A percentile compares a stretch with the other conserved stretches of the same genome.
These are phyloP conservation scores for Aporophyla nigra DNA, from an alignment of 2,888 invertebrate species.

Conservation along the genomic window DNA sequence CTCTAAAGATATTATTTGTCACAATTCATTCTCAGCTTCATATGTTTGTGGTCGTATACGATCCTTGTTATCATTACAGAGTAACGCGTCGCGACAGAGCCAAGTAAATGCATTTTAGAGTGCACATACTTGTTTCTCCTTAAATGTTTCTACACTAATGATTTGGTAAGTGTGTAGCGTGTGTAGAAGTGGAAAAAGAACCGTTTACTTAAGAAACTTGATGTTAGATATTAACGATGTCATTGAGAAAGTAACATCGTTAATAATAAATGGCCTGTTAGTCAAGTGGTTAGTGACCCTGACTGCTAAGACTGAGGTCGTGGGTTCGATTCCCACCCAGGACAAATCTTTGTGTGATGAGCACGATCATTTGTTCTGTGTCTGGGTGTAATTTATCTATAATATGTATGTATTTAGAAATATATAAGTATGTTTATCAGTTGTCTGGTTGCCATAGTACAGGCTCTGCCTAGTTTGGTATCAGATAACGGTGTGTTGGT, in stretches of 20 bases:
- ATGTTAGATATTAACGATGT: neutral
- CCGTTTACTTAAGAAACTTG: slow-evolving; percentile 9
- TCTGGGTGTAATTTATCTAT: too few species aligned
- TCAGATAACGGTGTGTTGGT: too few species aligned
- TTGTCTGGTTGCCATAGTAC: too few species aligned
- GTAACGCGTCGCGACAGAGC: neutral
- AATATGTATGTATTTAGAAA: too few species aligned
- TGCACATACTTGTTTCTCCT: slow-evolving; percentile 52
- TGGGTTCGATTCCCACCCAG: too few species aligned
- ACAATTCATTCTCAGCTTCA: neutral
- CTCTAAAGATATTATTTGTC: neutral
- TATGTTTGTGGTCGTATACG: slow-evolving; percentile 20
- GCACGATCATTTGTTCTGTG: too few species aligned
- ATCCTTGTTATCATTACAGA: neutral
- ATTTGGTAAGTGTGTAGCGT: neutral
- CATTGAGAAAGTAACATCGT: neutral
- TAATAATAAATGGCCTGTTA: too few species aligned
- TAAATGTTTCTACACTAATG: slow-evolving; percentile 44
- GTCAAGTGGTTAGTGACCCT: too few species aligned
- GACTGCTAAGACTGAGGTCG: too few species aligned
- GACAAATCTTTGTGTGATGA: too few species aligned
- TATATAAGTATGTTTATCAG: too few species aligned
- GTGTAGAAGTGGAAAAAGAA: neutral
- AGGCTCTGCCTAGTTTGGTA: too few species aligned
- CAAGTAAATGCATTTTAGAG: slow-evolving; percentile 50